phyloP scores from a whole-genome alignment of 2,797 vertebrate genomes.

The Sorex maritimensis region DNA sequence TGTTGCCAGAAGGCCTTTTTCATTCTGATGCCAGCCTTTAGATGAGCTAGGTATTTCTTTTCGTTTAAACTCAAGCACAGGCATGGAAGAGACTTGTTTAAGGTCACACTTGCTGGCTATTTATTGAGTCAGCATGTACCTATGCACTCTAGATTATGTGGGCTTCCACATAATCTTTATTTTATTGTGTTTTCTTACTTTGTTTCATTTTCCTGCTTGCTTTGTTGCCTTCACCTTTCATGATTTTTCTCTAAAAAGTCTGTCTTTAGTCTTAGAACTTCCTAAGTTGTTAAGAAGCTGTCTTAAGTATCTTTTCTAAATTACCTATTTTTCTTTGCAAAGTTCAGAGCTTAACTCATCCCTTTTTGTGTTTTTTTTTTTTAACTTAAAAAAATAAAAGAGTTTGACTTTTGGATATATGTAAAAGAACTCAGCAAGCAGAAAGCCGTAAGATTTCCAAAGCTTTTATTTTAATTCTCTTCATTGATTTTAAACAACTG shows the following conservation, averaged over 20 bases:
- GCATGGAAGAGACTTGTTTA: constrained; percentile 16
- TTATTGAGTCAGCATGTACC: not conserved
- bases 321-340: not conserved
- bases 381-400: not conserved
- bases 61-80: not conserved
- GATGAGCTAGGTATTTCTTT: not conserved
- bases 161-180: not conserved
- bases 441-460: not conserved
- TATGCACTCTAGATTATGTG: not conserved
- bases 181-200: too few species aligned
- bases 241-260: constrained; percentile 32
- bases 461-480: constrained; percentile 58
- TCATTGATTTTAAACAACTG: constrained; percentile 38
- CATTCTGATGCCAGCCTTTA: not conserved
- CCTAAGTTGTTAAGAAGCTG: constrained; percentile 16
- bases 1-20: not conserved
- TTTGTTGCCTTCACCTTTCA: not conserved
- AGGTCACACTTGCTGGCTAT: not conserved
- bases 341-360: constrained; percentile 25
- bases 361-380: not conserved
- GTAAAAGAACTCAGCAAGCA: constrained; percentile 1
- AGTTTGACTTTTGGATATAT: too few species aligned
- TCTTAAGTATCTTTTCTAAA: constrained; percentile 58
- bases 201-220: not conserved
- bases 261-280: constrained; percentile 18